Conservation (phyloP, 2,797 vertebrate genomes). For the Psittacula derbiana region DNA sequence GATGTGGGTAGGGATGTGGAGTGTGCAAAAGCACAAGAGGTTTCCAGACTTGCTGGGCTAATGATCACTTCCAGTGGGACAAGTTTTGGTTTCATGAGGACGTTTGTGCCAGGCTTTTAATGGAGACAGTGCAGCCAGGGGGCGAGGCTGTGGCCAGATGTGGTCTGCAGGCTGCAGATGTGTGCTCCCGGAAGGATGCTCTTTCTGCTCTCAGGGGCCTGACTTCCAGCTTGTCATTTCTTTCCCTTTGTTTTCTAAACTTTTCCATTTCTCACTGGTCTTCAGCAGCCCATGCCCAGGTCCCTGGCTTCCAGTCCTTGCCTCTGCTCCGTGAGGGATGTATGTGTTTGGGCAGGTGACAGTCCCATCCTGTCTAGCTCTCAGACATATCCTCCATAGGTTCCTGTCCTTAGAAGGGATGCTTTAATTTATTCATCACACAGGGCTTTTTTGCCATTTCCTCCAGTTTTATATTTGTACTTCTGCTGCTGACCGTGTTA, state of each 20-base stretch:
- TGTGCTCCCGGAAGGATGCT: background rate
- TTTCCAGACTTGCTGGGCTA: background rate
- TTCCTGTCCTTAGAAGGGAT: background rate
- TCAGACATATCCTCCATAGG: rapidly evolving
- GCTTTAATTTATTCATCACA: background rate
- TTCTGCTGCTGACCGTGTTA: background rate
- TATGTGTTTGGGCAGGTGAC: rapidly evolving
- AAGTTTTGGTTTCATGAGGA: background rate
- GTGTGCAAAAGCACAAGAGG: rapidly evolving
- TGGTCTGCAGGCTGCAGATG: background rate
- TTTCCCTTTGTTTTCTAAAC: background rate
- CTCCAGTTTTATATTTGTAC: background rate
- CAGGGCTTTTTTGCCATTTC: background rate
- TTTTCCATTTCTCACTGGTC: background rate
- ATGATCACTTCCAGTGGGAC: background rate
- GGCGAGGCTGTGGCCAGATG: background rate
- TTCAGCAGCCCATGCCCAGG: background rate
- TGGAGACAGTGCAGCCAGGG: background rate
- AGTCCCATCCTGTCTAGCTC: background rate
- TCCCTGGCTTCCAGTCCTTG: background rate
- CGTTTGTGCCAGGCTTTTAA: rapidly evolving
- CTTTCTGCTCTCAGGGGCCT: background rate
- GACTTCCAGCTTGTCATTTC: background rate
- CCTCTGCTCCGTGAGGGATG: rapidly evolving
- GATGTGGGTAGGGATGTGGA: background rate